Evolutionary conservation across 2,888 invertebrate species (phyloP).

Genomic region (Hermaeophaga mercurialis): DNA sequence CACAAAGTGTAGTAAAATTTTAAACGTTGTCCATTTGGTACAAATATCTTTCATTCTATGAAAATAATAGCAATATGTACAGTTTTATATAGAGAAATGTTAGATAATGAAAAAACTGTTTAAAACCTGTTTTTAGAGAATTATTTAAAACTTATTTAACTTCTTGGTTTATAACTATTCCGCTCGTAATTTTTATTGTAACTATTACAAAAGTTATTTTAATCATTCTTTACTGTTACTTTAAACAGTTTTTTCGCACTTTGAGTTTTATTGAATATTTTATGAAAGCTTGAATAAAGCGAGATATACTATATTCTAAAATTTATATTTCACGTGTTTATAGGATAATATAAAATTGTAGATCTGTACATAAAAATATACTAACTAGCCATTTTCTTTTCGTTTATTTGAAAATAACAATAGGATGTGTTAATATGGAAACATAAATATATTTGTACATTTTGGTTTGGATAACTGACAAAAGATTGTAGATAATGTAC

Average conservation of each 20-base stretch:
- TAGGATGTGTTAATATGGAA: conserved; percentile 15
- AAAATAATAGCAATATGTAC: neutral
- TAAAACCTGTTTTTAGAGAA: too few relatives aligned
- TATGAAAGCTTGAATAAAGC: neutral
- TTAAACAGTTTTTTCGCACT: too few relatives aligned
- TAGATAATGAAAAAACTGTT: neutral
- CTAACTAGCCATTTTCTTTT: conserved; percentile 22
- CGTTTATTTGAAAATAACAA: conserved; percentile 10
- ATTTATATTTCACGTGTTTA: neutral
- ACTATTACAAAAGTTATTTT: too few relatives aligned
- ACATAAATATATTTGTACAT: conserved; percentile 2
- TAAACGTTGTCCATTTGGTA: too few relatives aligned
- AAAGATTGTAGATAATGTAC: too few relatives aligned
- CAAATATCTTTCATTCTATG: too few relatives aligned
- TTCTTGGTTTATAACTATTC: too few relatives aligned
- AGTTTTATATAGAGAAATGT: neutral
- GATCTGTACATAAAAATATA: conserved; percentile 4
- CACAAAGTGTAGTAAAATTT: neutral
- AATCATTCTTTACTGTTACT: too few relatives aligned
- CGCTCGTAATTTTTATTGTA: too few relatives aligned
- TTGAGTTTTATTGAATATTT: too few relatives aligned
- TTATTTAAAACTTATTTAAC: too few relatives aligned
- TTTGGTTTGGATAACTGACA: conserved; percentile 16
- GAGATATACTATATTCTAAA: conserved; percentile 4
- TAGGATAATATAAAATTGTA: neutral